phyloP scores from a whole-genome alignment of 2,888 invertebrate genomes.

The Sialis fuliginosa region DNA sequence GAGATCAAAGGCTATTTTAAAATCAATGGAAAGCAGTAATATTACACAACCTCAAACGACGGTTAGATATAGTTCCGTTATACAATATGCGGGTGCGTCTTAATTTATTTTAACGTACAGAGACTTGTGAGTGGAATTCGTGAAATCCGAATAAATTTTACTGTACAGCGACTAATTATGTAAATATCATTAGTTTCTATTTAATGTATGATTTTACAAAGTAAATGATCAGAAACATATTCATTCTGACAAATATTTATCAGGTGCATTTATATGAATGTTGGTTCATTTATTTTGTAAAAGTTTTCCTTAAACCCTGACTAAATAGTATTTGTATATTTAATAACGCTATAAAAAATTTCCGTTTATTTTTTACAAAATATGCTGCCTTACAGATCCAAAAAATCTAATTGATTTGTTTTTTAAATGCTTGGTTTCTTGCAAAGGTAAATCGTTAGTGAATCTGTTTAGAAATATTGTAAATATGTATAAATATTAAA shows the following conservation, averaged over 20 bases:
- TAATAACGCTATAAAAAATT: too few species aligned
- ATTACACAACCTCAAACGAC: slow-evolving; percentile 11
- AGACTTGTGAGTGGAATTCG: background rate
- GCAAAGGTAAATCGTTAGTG: too few species aligned
- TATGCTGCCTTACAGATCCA: too few species aligned
- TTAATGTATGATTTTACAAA: background rate
- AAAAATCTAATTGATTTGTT: too few species aligned
- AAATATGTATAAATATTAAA: too few species aligned
- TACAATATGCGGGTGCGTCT: slow-evolving; percentile 66
- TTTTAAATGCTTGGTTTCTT: too few species aligned
- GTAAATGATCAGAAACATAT: background rate
- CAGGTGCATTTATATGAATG: background rate
- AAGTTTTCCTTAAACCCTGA: too few species aligned
- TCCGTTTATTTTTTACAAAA: too few species aligned
- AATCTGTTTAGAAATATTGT: too few species aligned
- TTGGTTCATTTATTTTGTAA: too few species aligned
- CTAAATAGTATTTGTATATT: too few species aligned
- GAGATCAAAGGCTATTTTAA: slow-evolving; percentile 57
- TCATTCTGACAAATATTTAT: background rate
- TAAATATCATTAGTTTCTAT: background rate
- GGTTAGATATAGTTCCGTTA: slow-evolving; percentile 49
- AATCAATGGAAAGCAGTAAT: slow-evolving; percentile 36
- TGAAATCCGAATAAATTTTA: background rate
- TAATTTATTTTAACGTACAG: slow-evolving; percentile 23
- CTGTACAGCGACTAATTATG: background rate